Conservation (phyloP, 1,140 invertebrate genomes). For the Panagrolaimus sp. region DNA sequence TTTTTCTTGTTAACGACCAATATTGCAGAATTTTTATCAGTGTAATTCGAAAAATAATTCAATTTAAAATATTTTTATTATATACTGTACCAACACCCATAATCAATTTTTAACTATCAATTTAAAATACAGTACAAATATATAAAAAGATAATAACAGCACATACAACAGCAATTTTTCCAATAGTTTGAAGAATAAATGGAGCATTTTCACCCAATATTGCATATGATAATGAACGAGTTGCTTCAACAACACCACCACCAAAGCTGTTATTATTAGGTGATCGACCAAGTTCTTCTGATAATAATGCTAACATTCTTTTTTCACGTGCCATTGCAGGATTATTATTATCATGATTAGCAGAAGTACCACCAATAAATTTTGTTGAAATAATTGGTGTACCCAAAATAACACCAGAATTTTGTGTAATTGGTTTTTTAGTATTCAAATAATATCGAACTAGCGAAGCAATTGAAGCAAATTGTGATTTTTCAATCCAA, state of each 20-base stretch:
- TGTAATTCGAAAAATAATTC: no score
- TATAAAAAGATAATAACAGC: slow-evolving; percentile 4
- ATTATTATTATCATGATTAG: no score
- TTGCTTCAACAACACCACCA: not conserved
- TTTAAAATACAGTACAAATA: not conserved
- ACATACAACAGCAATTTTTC: not conserved
- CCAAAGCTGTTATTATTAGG: not conserved
- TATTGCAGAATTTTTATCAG: no score
- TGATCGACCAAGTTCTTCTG: no score
- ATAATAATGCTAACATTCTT: not conserved
- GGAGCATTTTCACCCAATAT: slow-evolving; percentile 7
- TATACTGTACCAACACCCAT: no score
- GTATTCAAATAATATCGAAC: not conserved
- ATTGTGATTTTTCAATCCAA: slow-evolving; percentile 3
- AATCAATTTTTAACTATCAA: no score
- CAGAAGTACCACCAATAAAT: not conserved
- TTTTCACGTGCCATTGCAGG: not conserved
- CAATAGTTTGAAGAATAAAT: not conserved
- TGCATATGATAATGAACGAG: not conserved
- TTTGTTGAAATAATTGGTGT: not conserved
- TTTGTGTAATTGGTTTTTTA: not conserved
- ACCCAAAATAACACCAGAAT: not conserved
- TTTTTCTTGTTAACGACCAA: no score
- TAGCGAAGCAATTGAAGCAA: not conserved
- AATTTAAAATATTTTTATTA: no score